Base-by-base conservation (phyloP, 2,797 vertebrate species). In the Rhinichthys osculus region DNA sequence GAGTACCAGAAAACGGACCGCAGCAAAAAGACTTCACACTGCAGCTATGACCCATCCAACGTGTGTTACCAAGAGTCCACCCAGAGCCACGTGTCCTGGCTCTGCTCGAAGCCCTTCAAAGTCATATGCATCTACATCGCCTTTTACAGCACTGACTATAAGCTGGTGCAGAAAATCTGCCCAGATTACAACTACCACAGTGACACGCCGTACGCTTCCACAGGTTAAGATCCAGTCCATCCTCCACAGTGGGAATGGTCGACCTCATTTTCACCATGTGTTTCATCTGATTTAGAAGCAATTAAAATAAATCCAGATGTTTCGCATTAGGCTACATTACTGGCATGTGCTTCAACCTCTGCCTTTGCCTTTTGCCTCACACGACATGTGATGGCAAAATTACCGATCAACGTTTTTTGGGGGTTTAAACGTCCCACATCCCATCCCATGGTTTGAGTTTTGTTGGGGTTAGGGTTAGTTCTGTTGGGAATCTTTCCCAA, bases 151-250 rank as follows among this genome's bases (percentile, higher is more conserved):
- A 95, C 97, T 66, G 98, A 99, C 94, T 99, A 99, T 91, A 99
- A 99, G 96, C 97, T 99, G 92, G 98, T 99, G 92, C 98, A 99
- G 87, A 99, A 99, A 92, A 98, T 99, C 85, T 99, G 98, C 89
- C 98, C 98, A 0, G 98, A 99, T 95, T 99, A 99, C 91, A 99
- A 99, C 91, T 99, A 99, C 92, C 98, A 99, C 91, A 99, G 98
- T 0, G 98, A 99, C 94, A 98, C 96, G 10, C 98, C 98, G 0
- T 99, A 99, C 92, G 95, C 98, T 90, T 99, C 98, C 90, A 98
- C 97, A 1, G 98, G 98, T 90, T 99, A 95, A 98, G 85, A 47
- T 80, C 88, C 30, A 78, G 72, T 17, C 50, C 9, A 50, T 82
- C 87, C 80, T 87, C 86, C 30, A 82, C 78, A 47, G 78, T 84